Conservation (phyloP, 1,140 invertebrate species). For the Formica exsecta region DNA sequence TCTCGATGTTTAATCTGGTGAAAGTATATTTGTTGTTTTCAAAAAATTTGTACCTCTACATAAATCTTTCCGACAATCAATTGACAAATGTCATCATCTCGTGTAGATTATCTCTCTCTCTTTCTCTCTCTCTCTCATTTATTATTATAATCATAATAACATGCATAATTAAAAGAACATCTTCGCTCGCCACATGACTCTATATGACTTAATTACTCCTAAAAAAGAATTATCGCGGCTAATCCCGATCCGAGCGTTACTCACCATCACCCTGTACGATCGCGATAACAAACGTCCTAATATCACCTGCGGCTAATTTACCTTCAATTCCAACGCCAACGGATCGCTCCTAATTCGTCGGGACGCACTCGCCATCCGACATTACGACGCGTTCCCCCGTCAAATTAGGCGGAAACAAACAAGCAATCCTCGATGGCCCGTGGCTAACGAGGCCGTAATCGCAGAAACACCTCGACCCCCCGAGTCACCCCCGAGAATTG, state of each 20-base stretch:
- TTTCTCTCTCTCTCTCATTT: neutral
- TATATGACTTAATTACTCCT: neutral
- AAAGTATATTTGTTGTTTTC: neutral
- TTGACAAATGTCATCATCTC: neutral
- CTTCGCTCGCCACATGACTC: conserved; percentile 21
- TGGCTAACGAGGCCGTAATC: conserved; percentile 79
- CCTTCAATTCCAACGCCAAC: conserved; percentile 22
- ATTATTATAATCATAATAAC: conserved; percentile 33
- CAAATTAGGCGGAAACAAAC: conserved; percentile 76
- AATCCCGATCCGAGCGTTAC: conserved; percentile 12
- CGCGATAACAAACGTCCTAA: conserved; percentile 42
- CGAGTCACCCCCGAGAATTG: conserved; percentile 39
- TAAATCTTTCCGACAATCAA: conserved; percentile 28
- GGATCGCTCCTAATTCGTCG: conserved; percentile 25
- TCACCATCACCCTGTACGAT: conserved; percentile 17
- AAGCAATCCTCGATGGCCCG: conserved; percentile 69
- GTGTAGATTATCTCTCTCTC: neutral
- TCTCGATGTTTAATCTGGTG: neutral
- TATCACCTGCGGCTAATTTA: conserved; percentile 41
- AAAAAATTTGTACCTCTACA: neutral
- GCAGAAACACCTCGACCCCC: conserved; percentile 73
- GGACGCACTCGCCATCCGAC: conserved; percentile 13
- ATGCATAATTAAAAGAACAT: conserved; percentile 37
- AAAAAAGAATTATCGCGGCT: conserved; percentile 20
- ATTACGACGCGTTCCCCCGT: conserved; percentile 55